Conservation (phyloP, 2,797 vertebrate genomes). For the Pseudopleuronectes americanus region DNA sequence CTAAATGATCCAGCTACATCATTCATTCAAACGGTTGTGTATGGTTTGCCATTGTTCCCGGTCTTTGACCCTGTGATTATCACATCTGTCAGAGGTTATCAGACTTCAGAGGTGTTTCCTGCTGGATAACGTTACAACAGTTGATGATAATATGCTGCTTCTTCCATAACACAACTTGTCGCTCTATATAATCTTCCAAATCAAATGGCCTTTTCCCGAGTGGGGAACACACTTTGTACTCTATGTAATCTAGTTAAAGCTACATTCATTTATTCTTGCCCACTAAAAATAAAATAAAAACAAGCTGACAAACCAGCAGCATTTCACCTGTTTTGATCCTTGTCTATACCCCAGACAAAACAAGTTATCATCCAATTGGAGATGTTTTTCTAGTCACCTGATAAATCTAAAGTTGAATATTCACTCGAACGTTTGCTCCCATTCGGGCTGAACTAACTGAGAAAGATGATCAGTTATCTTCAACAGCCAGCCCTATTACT, state of each 20-base stretch:
- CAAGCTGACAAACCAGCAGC: too few species aligned
- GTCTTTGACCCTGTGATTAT: neutral
- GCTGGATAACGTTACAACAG: neutral
- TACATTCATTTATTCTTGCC: neutral
- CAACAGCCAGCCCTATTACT: too few species aligned
- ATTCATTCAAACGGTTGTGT: too few species aligned
- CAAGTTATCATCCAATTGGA: too few species aligned
- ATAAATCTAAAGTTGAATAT: neutral
- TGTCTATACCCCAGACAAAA: too few species aligned
- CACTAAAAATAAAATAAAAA: too few species aligned
- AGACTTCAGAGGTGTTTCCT: conserved; percentile 1
- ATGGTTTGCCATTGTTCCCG: neutral
- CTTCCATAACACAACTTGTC: neutral
- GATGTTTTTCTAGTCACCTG: neutral
- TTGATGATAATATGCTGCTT: conserved; percentile 4
- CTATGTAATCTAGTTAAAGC: neutral
- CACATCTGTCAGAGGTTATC: conserved; percentile 29
- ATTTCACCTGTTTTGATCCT: too few species aligned
- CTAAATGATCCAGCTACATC: too few species aligned
- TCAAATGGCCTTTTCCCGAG: neutral
- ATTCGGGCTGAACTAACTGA: too few species aligned
- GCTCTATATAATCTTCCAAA: neutral
- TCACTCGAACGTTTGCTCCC: too few species aligned
- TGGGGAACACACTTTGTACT: neutral
- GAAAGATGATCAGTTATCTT: too few species aligned